Percentiles rank a stretch among this genome's conserved stretches.
Conservation (phyloP, 1,140 invertebrate genomes). For the Homarus americanus region DNA sequence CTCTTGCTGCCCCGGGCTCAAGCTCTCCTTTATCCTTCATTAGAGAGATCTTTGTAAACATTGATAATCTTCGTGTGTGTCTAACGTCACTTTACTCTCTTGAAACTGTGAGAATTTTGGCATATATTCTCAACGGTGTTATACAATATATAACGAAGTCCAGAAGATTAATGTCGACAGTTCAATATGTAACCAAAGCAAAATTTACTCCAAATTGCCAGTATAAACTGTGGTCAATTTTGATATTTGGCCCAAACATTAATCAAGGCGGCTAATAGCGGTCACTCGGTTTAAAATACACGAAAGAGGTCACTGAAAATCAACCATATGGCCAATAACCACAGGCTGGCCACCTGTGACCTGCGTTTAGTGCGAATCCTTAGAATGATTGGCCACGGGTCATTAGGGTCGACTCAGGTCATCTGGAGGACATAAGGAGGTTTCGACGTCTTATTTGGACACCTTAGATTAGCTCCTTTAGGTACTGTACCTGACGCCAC, state of each 20-base stretch:
- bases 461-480: constrained; percentile 45
- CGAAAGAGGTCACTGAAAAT: neutral
- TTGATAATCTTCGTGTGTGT: too few relatives aligned
- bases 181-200: too few relatives aligned
- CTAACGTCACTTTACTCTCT: too few relatives aligned
- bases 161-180: too few relatives aligned
- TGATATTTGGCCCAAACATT: neutral
- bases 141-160: too few relatives aligned
- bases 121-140: too few relatives aligned
- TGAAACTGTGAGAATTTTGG: too few relatives aligned
- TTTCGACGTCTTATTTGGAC: constrained; percentile 59
- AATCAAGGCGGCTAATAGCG: neutral
- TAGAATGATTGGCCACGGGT: constrained; percentile 61
- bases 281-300: neutral
- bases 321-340: neutral
- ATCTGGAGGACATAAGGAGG: constrained; percentile 42
- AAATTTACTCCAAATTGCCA: too few relatives aligned
- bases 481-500: too few relatives aligned
- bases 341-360: neutral
- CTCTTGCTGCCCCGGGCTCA: too few relatives aligned
- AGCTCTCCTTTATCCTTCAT: too few relatives aligned
- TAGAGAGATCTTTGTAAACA: too few relatives aligned
- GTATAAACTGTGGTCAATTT: neutral
- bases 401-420: constrained; percentile 64
- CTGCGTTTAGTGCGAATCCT: constrained; percentile 23